A percentile compares a stretch with the other conserved stretches of the same genome.
Evolutionary conservation across 1,140 invertebrate genomes (phyloP).

Genomic region (Phymastichus coffea): DNA sequence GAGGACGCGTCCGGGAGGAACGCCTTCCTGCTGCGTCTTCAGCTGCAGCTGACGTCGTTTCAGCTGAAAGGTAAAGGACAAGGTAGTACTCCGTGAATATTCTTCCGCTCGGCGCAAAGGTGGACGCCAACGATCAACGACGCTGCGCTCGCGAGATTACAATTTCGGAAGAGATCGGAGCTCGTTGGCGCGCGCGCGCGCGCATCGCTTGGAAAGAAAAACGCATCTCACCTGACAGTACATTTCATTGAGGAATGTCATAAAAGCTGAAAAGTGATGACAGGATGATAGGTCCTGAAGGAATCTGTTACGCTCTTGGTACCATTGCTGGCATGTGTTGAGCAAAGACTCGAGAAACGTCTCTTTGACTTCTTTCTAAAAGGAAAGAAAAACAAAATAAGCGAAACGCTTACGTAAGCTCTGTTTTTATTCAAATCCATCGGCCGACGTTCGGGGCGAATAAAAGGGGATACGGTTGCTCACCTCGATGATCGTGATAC

Average conservation of each 20-base stretch:
- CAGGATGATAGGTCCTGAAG: conserved; percentile 43
- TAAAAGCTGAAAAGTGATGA: conserved; percentile 68
- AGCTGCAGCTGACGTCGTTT: conserved; percentile 73
- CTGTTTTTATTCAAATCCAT: too few relatives aligned
- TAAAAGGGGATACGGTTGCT: too few relatives aligned
- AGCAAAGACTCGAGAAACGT: conserved; percentile 85
- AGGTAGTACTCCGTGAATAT: too few relatives aligned
- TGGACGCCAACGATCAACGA: too few relatives aligned
- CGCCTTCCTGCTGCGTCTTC: conserved; percentile 65
- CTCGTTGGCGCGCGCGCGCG: too few relatives aligned
- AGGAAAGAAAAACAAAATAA: background rate
- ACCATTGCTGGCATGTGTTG: conserved; percentile 88
- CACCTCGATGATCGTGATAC: conserved; percentile 79
- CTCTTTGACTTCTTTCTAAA: conserved; percentile 77
- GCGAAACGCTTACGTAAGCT: too few relatives aligned
- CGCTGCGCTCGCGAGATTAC: too few relatives aligned
- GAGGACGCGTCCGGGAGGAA: conserved; percentile 71
- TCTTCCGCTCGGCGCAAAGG: too few relatives aligned
- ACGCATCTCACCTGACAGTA: conserved; percentile 67
- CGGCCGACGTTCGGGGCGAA: too few relatives aligned
- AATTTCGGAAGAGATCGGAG: too few relatives aligned
- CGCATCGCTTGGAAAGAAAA: too few relatives aligned
- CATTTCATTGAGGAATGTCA: conserved; percentile 86
- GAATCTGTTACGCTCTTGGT: conserved; percentile 77
- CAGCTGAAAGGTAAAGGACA: conserved; percentile 59